These are phyloP conservation scores for Monopterus albus DNA, from an alignment of 2,113 vertebrate genomes.

Conservation along the genomic window DNA sequence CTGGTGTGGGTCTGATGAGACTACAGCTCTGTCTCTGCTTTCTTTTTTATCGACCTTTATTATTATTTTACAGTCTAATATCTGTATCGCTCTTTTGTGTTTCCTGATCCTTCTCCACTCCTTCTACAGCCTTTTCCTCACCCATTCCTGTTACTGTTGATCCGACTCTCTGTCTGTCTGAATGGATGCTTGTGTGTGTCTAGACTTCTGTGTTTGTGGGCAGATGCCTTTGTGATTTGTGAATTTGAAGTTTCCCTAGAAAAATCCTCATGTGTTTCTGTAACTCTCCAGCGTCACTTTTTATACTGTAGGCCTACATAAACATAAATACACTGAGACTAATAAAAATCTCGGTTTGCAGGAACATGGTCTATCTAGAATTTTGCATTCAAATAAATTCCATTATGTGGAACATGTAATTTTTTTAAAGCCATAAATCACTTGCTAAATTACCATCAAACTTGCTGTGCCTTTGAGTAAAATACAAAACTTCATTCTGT, in stretches of 20 bases:
- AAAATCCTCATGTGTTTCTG: constrained; percentile 16
- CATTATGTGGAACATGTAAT: background rate
- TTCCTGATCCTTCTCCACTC: background rate
- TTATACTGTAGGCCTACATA: background rate
- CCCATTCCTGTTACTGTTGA: constrained; percentile 4
- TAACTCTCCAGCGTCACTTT: background rate
- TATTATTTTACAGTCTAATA: constrained; percentile 11
- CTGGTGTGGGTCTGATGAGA: constrained; percentile 57
- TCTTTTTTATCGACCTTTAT: constrained; percentile 33
- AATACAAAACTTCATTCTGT: background rate
- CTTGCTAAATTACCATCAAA: constrained; percentile 1
- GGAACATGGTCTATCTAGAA: background rate
- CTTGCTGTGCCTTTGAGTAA: background rate
- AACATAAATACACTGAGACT: background rate
- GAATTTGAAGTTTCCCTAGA: constrained; percentile 27
- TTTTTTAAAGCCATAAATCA: constrained; percentile 4
- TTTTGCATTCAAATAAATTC: constrained; percentile 11
- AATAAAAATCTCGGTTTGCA: background rate
- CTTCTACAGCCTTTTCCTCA: background rate
- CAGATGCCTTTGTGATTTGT: constrained; percentile 38
- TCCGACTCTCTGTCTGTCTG: constrained; percentile 35
- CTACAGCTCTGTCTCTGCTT: constrained; percentile 23
- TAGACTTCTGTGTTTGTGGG: constrained; percentile 32
- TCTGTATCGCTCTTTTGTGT: background rate
- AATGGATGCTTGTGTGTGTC: constrained; percentile 19